These are phyloP conservation scores for Burhinus oedicnemus DNA, from an alignment of 2,113 vertebrate species.

Conservation along the genomic window DNA sequence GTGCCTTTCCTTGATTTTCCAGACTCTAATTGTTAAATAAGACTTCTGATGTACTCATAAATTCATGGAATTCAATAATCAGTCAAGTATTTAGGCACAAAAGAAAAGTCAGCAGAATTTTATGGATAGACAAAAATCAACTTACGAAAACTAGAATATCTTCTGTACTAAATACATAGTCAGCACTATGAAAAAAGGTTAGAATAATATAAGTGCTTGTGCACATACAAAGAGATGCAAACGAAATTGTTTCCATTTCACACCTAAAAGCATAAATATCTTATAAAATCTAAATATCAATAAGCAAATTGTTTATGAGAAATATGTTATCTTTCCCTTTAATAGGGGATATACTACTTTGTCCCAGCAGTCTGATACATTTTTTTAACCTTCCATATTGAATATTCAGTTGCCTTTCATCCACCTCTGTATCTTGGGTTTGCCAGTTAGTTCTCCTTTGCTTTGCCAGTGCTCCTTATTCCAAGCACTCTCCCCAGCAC, in stretches of 20 bases:
- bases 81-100: conserved; percentile 43
- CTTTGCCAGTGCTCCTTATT: neutral
- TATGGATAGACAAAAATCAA: conserved; percentile 14
- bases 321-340: neutral
- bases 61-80: conserved; percentile 47
- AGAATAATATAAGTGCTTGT: neutral
- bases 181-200: neutral
- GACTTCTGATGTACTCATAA: conserved; percentile 9
- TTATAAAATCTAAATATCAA: neutral
- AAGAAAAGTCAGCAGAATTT: conserved; percentile 44
- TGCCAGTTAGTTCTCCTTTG: neutral
- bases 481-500: neutral
- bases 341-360: neutral
- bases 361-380: neutral
- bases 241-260: neutral
- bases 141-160: conserved; percentile 16
- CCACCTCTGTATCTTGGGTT: neutral
- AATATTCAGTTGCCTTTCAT: neutral
- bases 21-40: conserved; percentile 28
- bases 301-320: neutral
- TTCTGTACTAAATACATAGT: neutral
- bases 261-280: neutral
- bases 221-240: neutral
- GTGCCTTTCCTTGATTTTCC: conserved; percentile 1
- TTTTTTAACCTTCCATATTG: neutral